A percentile compares a stretch with the other conserved stretches of the same genome.
These are phyloP conservation scores for Pseudorhiza aurosa DNA, from an alignment of 30 jellyfish, hydroid and myxozoan species.

Conservation along the genomic window DNA sequence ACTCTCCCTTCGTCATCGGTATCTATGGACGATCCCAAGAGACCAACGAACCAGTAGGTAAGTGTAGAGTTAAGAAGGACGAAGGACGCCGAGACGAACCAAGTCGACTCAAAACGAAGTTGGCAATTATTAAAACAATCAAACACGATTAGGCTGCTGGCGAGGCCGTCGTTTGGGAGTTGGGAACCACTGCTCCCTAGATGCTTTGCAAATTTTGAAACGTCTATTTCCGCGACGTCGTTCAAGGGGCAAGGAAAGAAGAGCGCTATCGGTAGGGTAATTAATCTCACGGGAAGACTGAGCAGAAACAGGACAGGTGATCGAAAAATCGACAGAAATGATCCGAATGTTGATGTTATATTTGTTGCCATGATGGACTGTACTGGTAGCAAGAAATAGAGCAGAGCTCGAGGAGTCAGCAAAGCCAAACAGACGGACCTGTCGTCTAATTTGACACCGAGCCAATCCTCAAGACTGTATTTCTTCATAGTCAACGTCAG, in stretches of 20 bases:
- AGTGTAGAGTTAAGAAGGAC: constrained; percentile 9
- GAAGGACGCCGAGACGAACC: constrained; percentile 20
- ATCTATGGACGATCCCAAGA: neutral
- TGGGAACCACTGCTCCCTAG: neutral
- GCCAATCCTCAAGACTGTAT: neutral
- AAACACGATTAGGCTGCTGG: neutral
- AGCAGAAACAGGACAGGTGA: constrained; percentile 21
- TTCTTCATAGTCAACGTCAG: neutral
- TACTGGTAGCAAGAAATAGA: constrained; percentile 14
- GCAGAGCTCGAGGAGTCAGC: constrained; percentile 4
- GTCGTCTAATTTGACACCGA: neutral
- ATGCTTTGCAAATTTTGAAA: neutral
- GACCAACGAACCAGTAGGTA: constrained; percentile 21
- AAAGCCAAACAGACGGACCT: neutral
- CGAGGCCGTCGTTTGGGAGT: neutral
- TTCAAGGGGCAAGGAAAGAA: constrained; percentile 38
- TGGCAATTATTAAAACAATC: constrained; percentile 23
- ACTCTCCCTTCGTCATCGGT: constrained; percentile 13
- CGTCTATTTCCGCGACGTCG: constrained; percentile 6
- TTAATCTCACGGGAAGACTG: neutral
- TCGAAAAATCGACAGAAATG: constrained; percentile 23
- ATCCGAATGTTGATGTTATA: neutral
- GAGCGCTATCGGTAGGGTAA: constrained; percentile 24
- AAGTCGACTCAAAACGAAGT: constrained; percentile 13
- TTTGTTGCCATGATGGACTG: constrained; percentile 14